Base-by-base conservation (phyloP, 2,797 vertebrate species). In the Acipenser oxyrinchus region DNA sequence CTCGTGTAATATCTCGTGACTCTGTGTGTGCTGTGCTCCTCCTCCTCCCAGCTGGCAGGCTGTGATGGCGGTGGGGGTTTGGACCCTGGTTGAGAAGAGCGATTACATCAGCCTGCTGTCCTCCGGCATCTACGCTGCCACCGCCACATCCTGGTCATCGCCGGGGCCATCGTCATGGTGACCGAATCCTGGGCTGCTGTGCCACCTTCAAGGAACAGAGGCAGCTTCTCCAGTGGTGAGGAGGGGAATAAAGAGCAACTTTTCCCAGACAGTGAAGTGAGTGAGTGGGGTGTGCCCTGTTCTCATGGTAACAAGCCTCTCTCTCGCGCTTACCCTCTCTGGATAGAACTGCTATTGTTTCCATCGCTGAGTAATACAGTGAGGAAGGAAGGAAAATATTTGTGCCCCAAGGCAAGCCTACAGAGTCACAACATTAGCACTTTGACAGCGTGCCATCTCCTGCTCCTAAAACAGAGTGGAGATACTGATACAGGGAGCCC, bases 71-170 rank as follows among this genome's bases (percentile, higher is more conserved):
- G 95, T 98, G 77, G 96, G 96, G 0, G 76, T 88, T 77, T 98
- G 96, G 96, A 97, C 95, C 7, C 78, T 98, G 68, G 85, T 89
- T 51, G 88, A 94, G 83, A 98, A 98, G 88, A 97, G 93, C 48
- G 95, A 98, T 86, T 99, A 97, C 84, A 98, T 98, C 85, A 98
- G 95, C 83, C 89, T 99, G 49, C 90, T 99, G 72, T 89, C 94
- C 74, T 99, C 96, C 55, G 89, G 88, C 81, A 96, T 91, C 0
- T 99, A 97, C 13, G 90, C 92, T 7, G 92, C 92, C 59, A 95
- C 94, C n/a, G 94, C 96, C 71, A 95, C 79, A 96, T 98, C 78
- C 88, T 98, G 73, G 93, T 99, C 53, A 85, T 89, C 53, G 93
- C 96, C 0, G 97, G 97, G 0, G 75, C 82, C 6, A 83, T 98